These are phyloP conservation scores for Yponomeuta sedellus DNA, from an alignment of 2,888 invertebrate species.

Conservation along the genomic window DNA sequence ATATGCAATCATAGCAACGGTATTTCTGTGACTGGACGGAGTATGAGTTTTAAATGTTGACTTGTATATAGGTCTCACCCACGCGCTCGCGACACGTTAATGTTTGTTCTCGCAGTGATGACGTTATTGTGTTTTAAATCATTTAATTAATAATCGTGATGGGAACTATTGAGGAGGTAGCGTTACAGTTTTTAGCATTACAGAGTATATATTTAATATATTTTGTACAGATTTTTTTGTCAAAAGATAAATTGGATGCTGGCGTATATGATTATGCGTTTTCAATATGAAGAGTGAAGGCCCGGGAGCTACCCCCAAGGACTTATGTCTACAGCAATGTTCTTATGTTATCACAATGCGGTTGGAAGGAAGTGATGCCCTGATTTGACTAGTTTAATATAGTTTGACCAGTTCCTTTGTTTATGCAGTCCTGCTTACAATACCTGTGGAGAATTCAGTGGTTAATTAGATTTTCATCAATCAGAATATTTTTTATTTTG, in stretches of 20 bases:
- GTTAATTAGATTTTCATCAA: constrained; percentile 72
- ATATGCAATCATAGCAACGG: constrained; percentile 50
- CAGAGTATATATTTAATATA: constrained; percentile 78
- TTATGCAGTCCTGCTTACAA: constrained; percentile 66
- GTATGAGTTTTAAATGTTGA: constrained; percentile 65
- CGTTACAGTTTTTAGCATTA: constrained; percentile 77
- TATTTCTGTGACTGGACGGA: constrained; percentile 41
- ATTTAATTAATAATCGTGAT: constrained; percentile 75
- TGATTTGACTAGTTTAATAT: not conserved
- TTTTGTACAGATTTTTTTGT: constrained; percentile 78
- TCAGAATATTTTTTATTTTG: constrained; percentile 74
- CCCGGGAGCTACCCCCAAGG: constrained; percentile 34
- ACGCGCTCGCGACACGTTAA: constrained; percentile 48
- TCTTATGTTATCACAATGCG: constrained; percentile 9
- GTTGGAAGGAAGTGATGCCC: constrained; percentile 32
- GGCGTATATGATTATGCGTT: constrained; percentile 67
- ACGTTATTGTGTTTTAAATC: constrained; percentile 75
- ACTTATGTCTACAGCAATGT: not conserved
- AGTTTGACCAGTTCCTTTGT: constrained; percentile 69
- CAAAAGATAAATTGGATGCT: constrained; percentile 77
- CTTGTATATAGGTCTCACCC: constrained; percentile 66
- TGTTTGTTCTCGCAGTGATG: constrained; percentile 57
- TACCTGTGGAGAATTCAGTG: constrained; percentile 68
- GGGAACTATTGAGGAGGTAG: constrained; percentile 72
- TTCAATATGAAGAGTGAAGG: constrained; percentile 68